Evolutionary conservation across 2,888 invertebrate genomes (phyloP).

Genomic region (Brachycybe producta): DNA sequence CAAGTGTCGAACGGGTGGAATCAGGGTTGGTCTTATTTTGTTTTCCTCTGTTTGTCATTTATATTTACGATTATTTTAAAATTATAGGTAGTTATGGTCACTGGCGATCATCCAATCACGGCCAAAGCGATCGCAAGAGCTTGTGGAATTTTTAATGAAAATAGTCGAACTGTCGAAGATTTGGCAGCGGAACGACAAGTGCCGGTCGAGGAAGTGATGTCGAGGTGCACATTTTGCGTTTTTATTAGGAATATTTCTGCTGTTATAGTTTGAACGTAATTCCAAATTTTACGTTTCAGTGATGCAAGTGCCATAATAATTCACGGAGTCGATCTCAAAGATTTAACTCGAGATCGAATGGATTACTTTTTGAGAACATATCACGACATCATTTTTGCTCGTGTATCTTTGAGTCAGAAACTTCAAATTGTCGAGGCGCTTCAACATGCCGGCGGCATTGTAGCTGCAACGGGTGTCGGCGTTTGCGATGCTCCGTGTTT

Average conservation of each 20-base stretch:
- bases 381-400: constrained; percentile 23
- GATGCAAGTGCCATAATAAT: constrained; percentile 23
- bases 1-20: constrained; percentile 93
- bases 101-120: constrained; percentile 69
- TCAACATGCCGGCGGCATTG: constrained; percentile 41
- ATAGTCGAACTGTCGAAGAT: constrained; percentile 49
- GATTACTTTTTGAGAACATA: constrained; percentile 16
- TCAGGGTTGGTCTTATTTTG: constrained; percentile 44
- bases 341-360: constrained; percentile 30
- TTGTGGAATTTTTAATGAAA: constrained; percentile 40
- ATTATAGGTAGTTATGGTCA: constrained; percentile 51
- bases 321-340: constrained; percentile 24
- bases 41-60: not conserved
- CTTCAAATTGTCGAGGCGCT: constrained; percentile 45
- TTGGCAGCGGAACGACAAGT: constrained; percentile 46
- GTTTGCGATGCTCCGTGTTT: constrained; percentile 43
- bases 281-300: constrained; percentile 10
- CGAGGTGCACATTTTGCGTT: constrained; percentile 16
- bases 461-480: constrained; percentile 43
- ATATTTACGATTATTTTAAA: not conserved
- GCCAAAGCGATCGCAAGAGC: constrained; percentile 59
- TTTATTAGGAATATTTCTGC: not conserved
- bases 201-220: constrained; percentile 41
- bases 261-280: not conserved
- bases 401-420: constrained; percentile 57